A percentile compares a stretch with the other conserved stretches of the same genome.
phyloP scores from a whole-genome alignment of 2,888 invertebrate genomes.

The Meteorus colon region DNA sequence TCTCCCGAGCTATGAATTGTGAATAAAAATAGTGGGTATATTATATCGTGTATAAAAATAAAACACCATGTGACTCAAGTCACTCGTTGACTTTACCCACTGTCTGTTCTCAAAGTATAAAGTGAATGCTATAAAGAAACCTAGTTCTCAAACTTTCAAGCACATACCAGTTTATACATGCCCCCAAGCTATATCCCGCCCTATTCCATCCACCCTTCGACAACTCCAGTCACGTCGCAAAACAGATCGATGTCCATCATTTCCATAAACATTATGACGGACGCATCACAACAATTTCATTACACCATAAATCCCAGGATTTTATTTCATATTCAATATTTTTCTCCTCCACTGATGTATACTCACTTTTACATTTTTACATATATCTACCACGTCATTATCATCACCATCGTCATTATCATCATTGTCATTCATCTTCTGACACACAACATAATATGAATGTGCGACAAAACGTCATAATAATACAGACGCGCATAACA shows the following conservation, averaged over 20 bases:
- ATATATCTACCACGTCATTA: slow-evolving; percentile 26
- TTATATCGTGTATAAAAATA: background rate
- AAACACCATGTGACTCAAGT: background rate
- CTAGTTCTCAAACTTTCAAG: slow-evolving; percentile 9
- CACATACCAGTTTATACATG: background rate
- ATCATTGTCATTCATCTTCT: slow-evolving; percentile 30
- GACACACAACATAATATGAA: slow-evolving; percentile 42
- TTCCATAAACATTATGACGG: slow-evolving; percentile 59
- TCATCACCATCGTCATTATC: background rate
- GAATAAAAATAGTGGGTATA: background rate
- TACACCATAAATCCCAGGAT: slow-evolving; percentile 24
- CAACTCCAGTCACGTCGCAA: background rate
- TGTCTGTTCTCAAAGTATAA: background rate
- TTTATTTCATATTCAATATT: slow-evolving; percentile 29
- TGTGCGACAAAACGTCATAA: slow-evolving; percentile 47
- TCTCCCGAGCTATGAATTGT: background rate
- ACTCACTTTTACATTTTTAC: slow-evolving; percentile 17
- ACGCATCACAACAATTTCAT: background rate
- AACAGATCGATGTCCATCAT: slow-evolving; percentile 59
- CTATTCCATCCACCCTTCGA: background rate
- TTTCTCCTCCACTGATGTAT: background rate
- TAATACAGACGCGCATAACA: slow-evolving; percentile 47
- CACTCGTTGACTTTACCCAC: slow-evolving; percentile 14
- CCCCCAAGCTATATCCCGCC: background rate
- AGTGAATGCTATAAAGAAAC: slow-evolving; percentile 4